phyloP scores from a whole-genome alignment of 2,888 invertebrate genomes.

The Melolontha melolontha region DNA sequence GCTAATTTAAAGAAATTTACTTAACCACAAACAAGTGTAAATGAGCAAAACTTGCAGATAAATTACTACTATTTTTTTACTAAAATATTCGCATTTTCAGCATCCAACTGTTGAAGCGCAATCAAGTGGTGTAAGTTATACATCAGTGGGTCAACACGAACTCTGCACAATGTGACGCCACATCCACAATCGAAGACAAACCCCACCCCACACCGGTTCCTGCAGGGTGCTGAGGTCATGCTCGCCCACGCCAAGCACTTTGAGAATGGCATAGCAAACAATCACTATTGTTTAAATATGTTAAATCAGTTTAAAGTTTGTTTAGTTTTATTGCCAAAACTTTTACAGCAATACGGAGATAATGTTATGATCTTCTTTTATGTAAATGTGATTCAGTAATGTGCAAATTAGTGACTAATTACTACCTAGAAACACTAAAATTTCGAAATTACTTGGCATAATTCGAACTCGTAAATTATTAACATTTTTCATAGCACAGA shows the following conservation, averaged over 20 bases:
- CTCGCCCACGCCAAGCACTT: constrained; percentile 60
- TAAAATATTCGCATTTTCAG: constrained; percentile 3
- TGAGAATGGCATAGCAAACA: constrained; percentile 56
- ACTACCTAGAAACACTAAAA: no score
- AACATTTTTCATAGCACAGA: no score
- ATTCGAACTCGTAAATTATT: no score
- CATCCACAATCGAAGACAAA: constrained; percentile 59
- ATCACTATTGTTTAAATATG: constrained; percentile 23
- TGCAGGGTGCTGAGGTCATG: constrained; percentile 58
- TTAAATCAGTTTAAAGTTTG: constrained; percentile 10
- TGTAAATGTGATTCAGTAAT: no score
- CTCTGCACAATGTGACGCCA: constrained; percentile 78
- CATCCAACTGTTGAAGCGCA: constrained; percentile 28
- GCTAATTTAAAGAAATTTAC: no score
- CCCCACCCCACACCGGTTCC: constrained; percentile 38
- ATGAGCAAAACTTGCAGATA: no score
- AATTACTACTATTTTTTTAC: no score
- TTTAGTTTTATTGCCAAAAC: not conserved
- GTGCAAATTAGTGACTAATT: no score
- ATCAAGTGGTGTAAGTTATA: constrained; percentile 67
- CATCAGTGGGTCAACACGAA: constrained; percentile 75
- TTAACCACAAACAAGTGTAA: no score
- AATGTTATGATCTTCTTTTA: no score
- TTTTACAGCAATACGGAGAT: not conserved
- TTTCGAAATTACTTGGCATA: no score